These are phyloP conservation scores for Sebastes flavidus DNA, from an alignment of 2,797 vertebrate species.

Conservation along the genomic window DNA sequence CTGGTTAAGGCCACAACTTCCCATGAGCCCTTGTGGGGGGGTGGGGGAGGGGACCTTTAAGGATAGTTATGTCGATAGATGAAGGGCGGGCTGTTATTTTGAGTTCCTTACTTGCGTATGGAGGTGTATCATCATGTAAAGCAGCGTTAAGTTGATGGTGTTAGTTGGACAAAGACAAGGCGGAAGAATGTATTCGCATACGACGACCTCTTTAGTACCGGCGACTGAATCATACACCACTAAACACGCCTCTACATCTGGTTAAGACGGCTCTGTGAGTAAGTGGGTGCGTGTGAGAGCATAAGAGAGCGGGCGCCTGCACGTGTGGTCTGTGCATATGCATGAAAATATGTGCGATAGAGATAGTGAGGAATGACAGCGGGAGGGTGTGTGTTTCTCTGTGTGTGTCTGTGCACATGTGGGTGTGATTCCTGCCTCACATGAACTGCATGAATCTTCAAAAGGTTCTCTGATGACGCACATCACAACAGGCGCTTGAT, in stretches of 20 bases:
- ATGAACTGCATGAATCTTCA: conserved; percentile 35
- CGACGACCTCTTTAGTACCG: background rate
- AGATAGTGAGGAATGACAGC: background rate
- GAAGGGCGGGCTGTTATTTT: conserved; percentile 42
- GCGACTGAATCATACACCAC: conserved; percentile 34
- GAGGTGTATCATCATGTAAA: conserved; percentile 35
- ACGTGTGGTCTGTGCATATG: background rate
- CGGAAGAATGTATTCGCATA: background rate
- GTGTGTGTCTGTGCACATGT: conserved; percentile 1
- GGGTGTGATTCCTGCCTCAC: conserved; percentile 41
- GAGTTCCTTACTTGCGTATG: conserved; percentile 29
- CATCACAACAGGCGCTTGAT: conserved; percentile 16
- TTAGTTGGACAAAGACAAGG: background rate
- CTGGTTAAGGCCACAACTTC: conserved; percentile 29
- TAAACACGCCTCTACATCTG: background rate
- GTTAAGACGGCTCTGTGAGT: background rate
- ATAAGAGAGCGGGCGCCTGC: background rate
- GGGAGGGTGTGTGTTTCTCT: background rate
- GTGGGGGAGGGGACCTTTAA: background rate
- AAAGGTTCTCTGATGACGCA: conserved; percentile 45
- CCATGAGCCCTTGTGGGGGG: background rate
- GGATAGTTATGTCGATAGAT: conserved; percentile 2
- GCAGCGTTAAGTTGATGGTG: background rate
- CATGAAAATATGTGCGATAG: conserved; percentile 24
- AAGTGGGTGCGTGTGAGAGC: background rate